These are phyloP conservation scores for Formica aserva DNA, from an alignment of 2,888 invertebrate species.

Conservation along the genomic window DNA sequence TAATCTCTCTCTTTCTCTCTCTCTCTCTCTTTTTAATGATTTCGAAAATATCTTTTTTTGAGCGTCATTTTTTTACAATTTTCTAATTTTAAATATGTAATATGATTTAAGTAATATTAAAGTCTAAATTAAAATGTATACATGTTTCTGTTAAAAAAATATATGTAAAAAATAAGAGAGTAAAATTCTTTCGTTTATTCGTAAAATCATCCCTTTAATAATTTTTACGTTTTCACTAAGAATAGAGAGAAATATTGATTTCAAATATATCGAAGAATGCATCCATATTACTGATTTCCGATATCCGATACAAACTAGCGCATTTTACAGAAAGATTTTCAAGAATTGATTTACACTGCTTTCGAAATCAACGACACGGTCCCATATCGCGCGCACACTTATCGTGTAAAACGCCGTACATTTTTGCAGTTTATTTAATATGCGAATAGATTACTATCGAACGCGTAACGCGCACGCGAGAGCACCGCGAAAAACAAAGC, in stretches of 20 bases:
- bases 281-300: neutral
- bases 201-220: neutral
- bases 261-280: slow-evolving; percentile 6
- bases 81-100: neutral
- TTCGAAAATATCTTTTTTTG: neutral
- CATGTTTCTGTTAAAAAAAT: neutral
- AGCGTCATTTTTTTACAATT: neutral
- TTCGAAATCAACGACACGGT: slow-evolving; percentile 30
- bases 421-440: slow-evolving; percentile 52
- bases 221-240: neutral
- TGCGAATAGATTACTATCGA: slow-evolving; percentile 57
- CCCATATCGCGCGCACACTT: slow-evolving; percentile 4
- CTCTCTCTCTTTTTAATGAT: neutral
- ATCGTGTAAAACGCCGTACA: slow-evolving; percentile 12
- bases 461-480: slow-evolving; percentile 19
- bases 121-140: neutral
- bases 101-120: slow-evolving; percentile 14
- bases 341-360: slow-evolving; percentile 23
- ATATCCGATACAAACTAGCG: slow-evolving; percentile 15
- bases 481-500: slow-evolving; percentile 6
- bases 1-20: neutral
- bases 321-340: slow-evolving; percentile 4
- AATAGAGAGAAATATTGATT: slow-evolving; percentile 5
- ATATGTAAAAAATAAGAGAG: neutral
- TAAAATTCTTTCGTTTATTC: neutral